Percentiles rank a stretch among this genome's conserved stretches.
These are phyloP conservation scores for Gibbula magus DNA, from an alignment of 2,888 invertebrate genomes.

Conservation along the genomic window DNA sequence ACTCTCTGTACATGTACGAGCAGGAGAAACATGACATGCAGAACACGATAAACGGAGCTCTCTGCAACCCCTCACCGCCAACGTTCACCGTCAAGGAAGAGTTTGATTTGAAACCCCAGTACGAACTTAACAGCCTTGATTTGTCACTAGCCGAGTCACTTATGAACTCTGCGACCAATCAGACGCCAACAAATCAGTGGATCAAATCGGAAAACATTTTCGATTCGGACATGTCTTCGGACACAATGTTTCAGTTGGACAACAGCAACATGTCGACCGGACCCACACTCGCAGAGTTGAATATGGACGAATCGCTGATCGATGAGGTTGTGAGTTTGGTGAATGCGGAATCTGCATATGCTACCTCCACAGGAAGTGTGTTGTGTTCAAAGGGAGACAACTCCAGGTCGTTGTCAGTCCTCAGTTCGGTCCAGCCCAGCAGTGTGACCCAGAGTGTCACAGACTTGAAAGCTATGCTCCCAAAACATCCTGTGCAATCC, in stretches of 20 bases:
- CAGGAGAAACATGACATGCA: constrained; percentile 64
- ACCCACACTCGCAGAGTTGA: constrained; percentile 61
- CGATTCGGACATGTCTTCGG: constrained; percentile 10
- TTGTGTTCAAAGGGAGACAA: constrained; percentile 11
- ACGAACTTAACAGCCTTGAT: constrained; percentile 46
- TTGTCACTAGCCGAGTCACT: neutral
- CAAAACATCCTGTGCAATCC: too few species aligned
- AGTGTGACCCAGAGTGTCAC: neutral
- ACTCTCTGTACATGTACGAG: constrained; percentile 68
- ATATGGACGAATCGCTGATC: constrained; percentile 41
- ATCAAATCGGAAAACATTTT: constrained; percentile 13
- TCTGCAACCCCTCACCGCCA: neutral
- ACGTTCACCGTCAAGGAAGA: constrained; percentile 38
- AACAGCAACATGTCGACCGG: constrained; percentile 29
- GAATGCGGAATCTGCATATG: constrained; percentile 9
- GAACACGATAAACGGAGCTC: constrained; percentile 44
- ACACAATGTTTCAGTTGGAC: neutral
- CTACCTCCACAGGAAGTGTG: neutral
- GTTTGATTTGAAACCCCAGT: constrained; percentile 58
- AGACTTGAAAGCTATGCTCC: neutral
- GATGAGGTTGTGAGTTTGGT: constrained; percentile 36
- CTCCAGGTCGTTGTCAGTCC: neutral
- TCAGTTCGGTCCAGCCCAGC: neutral
- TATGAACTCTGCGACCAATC: neutral
- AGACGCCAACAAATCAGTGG: neutral